Base-by-base conservation (phyloP, 2,113 vertebrate genomes). In the Ancistrus triradiatus region DNA sequence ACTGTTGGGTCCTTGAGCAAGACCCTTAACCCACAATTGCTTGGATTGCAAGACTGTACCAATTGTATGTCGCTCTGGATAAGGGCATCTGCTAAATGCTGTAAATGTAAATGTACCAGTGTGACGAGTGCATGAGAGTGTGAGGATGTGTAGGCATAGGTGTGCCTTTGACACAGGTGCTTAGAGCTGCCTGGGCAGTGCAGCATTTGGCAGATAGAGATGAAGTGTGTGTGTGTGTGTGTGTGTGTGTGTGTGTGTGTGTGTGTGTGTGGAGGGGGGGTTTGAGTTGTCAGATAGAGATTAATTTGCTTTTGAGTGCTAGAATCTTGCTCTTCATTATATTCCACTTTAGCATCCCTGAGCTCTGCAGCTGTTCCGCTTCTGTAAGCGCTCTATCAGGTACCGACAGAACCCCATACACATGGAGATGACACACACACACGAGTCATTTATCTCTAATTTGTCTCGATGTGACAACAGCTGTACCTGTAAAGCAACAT, bases 371-470 rank as follows among this genome's bases (percentile, higher is more conserved):
- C 93, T 94, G 93, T 92, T 87, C 90, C 72, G 91, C 88, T 89
- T 89, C 90, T 91, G 90, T 84, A 90, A 90, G 89, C 85, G 90
- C 93, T 97, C 91, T 87, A 93, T 94, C 92, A 94, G 93, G 82
- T 80, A 81, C 87, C 90, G 93, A 95, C 93, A 95, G 93, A 91
- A 90, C 88, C 86, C 74, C n/a, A n/a, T n/a, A n/a, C n/a, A n/a
- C n/a, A n/a, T n/a, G n/a, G n/a, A n/a, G n/a, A n/a, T n/a, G n/a
- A n/a, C n/a, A n/a, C n/a, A n/a, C n/a, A n/a, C n/a, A n/a, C n/a
- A n/a, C n/a, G 1, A 43, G 38, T 43, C 57, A 66, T 37, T 55
- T 59, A 53, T 38, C 52, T 38, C 31, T 18, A 48, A 58, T 49
- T 66, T 38, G 27, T 66, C 52, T 58, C 24, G 49, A 66, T 66